Conservation (phyloP, 35 echinoderm and acorn worm species). For the Anneissia japonica region DNA sequence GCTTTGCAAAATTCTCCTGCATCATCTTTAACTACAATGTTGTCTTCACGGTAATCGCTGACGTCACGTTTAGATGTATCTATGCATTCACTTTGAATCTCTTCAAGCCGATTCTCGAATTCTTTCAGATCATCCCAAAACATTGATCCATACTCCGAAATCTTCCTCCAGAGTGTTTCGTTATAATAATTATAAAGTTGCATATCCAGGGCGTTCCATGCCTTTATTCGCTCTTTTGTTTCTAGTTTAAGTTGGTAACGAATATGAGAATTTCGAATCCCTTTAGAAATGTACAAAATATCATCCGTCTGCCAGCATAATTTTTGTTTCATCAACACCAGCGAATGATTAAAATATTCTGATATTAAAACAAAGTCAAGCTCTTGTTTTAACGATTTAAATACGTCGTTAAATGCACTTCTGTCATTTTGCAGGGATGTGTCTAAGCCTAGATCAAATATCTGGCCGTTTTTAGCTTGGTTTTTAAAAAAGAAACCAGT, state of each 20-base stretch:
- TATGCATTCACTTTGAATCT: background rate
- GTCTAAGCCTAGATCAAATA: constrained; percentile 71
- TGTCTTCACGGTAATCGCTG: background rate
- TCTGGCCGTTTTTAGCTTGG: constrained; percentile 50
- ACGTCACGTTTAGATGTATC: background rate
- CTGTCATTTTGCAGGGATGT: constrained; percentile 12
- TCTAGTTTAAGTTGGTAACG: background rate
- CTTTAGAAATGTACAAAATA: constrained; percentile 55
- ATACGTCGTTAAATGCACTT: constrained; percentile 21
- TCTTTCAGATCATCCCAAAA: constrained; percentile 9
- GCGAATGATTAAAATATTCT: constrained; percentile 67
- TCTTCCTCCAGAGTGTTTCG: constrained; percentile 26
- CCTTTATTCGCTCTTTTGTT: background rate
- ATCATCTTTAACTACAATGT: background rate
- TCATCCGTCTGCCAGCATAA: constrained; percentile 52
- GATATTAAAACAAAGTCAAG: constrained; percentile 56
- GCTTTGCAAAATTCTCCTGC: background rate
- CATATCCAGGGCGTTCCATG: constrained; percentile 13
- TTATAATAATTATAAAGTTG: constrained; percentile 31
- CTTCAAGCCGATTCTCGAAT: background rate
- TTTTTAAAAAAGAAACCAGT: constrained; percentile 34
- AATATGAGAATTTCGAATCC: background rate
- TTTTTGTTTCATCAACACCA: constrained; percentile 38
- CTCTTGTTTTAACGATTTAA: constrained; percentile 40
- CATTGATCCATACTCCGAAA: background rate